These are phyloP conservation scores for Pachyuromys duprasi DNA, from an alignment of 2,797 vertebrate genomes.

Conservation along the genomic window DNA sequence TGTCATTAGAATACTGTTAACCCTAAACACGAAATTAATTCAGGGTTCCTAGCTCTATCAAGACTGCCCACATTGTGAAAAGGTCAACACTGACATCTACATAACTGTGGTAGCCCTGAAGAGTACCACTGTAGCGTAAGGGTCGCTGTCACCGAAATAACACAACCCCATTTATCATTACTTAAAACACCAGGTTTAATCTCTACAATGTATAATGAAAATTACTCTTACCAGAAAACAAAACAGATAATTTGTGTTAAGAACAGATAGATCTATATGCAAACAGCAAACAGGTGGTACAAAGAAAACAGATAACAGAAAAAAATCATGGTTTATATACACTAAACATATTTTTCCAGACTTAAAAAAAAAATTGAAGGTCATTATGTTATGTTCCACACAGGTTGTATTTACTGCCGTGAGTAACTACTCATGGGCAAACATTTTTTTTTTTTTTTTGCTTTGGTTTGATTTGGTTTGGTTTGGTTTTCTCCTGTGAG, in stretches of 20 bases:
- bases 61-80: neutral
- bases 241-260: conserved; percentile 6
- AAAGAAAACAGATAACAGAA: neutral
- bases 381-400: neutral
- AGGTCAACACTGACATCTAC: neutral
- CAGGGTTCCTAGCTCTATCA: neutral
- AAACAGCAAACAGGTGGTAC: neutral
- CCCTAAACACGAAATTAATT: neutral
- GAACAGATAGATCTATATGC: neutral
- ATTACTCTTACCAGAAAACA: conserved; percentile 10
- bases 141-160: neutral
- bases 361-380: neutral
- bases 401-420: neutral
- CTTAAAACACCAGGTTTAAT: neutral
- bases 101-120: neutral
- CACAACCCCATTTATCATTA: neutral
- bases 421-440: neutral
- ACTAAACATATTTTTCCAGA: neutral
- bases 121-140: neutral
- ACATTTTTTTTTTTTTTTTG: too few species aligned
- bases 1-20: conserved; percentile 19
- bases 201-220: neutral
- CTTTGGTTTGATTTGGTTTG: too few species aligned
- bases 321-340: neutral
- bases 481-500: neutral